Conservation (phyloP, 2,888 invertebrate genomes). For the Sinohyriopsis cumingii region DNA sequence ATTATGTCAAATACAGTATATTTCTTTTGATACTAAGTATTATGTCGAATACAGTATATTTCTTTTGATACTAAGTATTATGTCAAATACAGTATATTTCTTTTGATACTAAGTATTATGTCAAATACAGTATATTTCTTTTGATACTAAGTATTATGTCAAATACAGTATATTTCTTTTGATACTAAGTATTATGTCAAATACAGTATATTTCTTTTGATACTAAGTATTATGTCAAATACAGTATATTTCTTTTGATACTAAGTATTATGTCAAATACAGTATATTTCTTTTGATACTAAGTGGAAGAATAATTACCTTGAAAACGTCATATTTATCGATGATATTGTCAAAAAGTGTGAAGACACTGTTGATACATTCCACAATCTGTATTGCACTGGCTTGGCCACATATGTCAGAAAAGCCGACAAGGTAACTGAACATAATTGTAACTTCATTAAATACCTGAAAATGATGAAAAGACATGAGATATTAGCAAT, state of each 20-base stretch:
- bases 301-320: conserved; percentile 75
- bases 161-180: neutral
- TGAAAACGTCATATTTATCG: conserved; percentile 89
- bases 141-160: neutral
- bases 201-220: neutral
- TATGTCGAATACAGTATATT: neutral
- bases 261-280: neutral
- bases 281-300: neutral
- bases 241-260: neutral
- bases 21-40: neutral
- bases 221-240: neutral
- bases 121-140: neutral
- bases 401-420: conserved; percentile 77
- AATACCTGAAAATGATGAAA: conserved; percentile 77
- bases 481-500: conserved; percentile 1
- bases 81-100: neutral
- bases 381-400: conserved; percentile 84
- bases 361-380: conserved; percentile 89
- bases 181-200: neutral
- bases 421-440: conserved; percentile 82
- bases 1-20: neutral
- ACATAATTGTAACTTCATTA: conserved; percentile 85
- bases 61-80: neutral
- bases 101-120: neutral
- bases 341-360: conserved; percentile 88